These are phyloP conservation scores for Anarrhichthys ocellatus DNA, from an alignment of 2,113 vertebrate genomes.

Conservation along the genomic window DNA sequence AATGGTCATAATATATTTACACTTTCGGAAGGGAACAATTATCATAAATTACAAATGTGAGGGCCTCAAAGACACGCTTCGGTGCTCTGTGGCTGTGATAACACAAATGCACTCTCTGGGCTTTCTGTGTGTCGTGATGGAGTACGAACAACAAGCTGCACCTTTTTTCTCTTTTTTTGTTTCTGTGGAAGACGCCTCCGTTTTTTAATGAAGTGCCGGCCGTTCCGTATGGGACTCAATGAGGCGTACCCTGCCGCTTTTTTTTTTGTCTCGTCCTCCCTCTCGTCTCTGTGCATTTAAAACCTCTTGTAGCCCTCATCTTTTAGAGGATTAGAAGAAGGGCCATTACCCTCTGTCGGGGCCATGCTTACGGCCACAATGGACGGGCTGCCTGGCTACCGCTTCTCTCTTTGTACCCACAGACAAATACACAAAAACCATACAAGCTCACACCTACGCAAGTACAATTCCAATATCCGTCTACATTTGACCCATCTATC, in stretches of 20 bases:
- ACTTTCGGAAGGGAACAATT: slow-evolving; percentile 62
- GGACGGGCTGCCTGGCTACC: slow-evolving; percentile 31
- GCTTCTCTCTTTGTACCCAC: slow-evolving; percentile 29
- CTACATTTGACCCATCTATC: neutral
- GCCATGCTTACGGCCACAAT: slow-evolving; percentile 45
- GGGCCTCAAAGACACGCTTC: slow-evolving; percentile 22
- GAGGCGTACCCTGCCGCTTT: slow-evolving; percentile 62
- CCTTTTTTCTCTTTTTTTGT: slow-evolving; percentile 25
- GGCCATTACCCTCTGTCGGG: slow-evolving; percentile 64
- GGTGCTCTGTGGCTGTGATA: slow-evolving; percentile 54
- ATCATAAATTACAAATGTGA: slow-evolving; percentile 75
- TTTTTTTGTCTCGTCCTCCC: slow-evolving; percentile 47
- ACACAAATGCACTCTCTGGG: slow-evolving; percentile 56
- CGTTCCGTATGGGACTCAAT: slow-evolving; percentile 71
- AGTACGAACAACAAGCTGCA: slow-evolving; percentile 55
- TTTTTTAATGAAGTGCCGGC: slow-evolving; percentile 72
- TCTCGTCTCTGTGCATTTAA: slow-evolving; percentile 44
- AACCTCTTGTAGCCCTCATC: slow-evolving; percentile 56
- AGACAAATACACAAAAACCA: slow-evolving; percentile 22
- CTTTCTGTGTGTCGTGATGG: slow-evolving; percentile 42
- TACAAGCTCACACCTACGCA: neutral
- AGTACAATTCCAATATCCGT: neutral
- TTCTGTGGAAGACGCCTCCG: slow-evolving; percentile 32
- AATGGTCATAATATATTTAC: slow-evolving; percentile 64
- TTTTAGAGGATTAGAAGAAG: slow-evolving; percentile 68